Percentiles rank a stretch among this genome's conserved stretches.
Conservation (phyloP, 2,797 vertebrate species). For the Sorex maritimensis region DNA sequence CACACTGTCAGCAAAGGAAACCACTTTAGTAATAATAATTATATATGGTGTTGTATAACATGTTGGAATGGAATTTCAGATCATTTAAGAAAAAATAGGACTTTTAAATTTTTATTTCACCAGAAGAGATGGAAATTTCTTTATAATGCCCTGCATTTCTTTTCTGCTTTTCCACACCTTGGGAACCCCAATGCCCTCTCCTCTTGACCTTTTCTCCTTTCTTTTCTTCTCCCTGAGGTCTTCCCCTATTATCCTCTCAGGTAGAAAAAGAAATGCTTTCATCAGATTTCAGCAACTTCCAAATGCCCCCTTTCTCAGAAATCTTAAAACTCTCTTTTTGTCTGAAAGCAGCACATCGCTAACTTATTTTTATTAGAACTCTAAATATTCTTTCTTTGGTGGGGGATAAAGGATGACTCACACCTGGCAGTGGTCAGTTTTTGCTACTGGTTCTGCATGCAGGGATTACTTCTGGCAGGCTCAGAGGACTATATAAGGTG, state of each 20-base stretch:
- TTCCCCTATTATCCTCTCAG: neutral
- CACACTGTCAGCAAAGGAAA: neutral
- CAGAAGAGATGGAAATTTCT: conserved; percentile 15
- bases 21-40: conserved; percentile 46
- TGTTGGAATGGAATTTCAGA: neutral
- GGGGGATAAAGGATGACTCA: too few species aligned
- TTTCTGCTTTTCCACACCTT: neutral
- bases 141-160: conserved; percentile 7
- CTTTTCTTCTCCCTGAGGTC: neutral
- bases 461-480: too few species aligned
- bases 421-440: too few species aligned
- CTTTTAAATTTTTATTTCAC: conserved; percentile 44
- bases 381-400: neutral
- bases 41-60: neutral
- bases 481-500: too few species aligned
- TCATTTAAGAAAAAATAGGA: neutral
- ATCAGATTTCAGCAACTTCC: conserved; percentile 8
- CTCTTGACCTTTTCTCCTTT: neutral
- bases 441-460: too few species aligned
- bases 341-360: neutral
- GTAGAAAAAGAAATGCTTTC: neutral
- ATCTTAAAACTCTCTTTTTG: neutral
- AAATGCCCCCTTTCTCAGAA: neutral
- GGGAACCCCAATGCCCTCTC: neutral
- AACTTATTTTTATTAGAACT: conserved; percentile 29